Evolutionary conservation across 2,113 vertebrate species (phyloP).

Genomic region (Meleagris gallopavo): DNA sequence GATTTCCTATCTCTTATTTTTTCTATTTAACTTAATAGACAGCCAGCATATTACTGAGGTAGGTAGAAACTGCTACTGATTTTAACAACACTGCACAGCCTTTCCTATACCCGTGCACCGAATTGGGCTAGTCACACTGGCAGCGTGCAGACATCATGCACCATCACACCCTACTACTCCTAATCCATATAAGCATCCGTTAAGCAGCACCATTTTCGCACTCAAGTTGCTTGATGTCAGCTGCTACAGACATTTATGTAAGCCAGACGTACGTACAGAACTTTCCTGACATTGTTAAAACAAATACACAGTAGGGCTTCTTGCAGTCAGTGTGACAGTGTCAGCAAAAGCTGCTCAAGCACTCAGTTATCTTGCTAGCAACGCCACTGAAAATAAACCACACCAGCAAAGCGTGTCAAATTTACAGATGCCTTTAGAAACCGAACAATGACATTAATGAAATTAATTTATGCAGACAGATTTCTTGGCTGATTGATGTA

Average conservation of each 20-base stretch:
- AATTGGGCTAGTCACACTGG: background rate
- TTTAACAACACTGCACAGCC: background rate
- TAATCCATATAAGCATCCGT: fast-evolving
- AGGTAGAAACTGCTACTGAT: background rate
- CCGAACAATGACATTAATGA: background rate
- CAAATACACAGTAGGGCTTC: background rate
- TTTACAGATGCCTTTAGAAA: constrained; percentile 16
- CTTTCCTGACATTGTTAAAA: background rate
- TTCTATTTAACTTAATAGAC: background rate
- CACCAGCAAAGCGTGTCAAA: background rate
- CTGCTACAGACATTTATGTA: background rate
- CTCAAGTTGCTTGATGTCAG: background rate
- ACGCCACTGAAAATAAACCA: background rate
- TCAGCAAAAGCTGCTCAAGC: constrained; percentile 38
- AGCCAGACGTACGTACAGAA: background rate
- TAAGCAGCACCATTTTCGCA: background rate
- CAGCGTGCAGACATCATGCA: background rate
- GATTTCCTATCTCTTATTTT: background rate
- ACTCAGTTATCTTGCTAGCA: background rate
- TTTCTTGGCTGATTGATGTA: constrained; percentile 11
- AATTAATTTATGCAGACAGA: constrained; percentile 18
- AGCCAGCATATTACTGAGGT: background rate
- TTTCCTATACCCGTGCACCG: background rate
- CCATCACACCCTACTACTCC: background rate
- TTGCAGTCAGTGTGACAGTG: background rate